Percentiles rank a stretch among this genome's conserved stretches.
These are phyloP conservation scores for Nymphicus hollandicus DNA, from an alignment of 2,113 vertebrate species.

Conservation along the genomic window DNA sequence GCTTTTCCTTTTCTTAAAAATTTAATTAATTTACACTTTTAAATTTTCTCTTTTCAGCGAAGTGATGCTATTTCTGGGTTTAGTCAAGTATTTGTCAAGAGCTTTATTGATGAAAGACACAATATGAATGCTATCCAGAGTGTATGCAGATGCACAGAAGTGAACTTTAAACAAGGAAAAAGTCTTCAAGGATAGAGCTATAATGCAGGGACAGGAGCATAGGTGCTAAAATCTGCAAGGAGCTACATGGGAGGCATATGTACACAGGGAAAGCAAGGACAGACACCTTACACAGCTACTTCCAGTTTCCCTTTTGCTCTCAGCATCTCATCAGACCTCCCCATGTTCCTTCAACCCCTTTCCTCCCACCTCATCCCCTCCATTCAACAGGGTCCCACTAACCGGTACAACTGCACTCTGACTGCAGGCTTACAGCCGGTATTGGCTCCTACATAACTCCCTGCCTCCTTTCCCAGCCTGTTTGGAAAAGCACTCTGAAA, in stretches of 20 bases:
- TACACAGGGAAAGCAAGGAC: background rate
- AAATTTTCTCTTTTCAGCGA: background rate
- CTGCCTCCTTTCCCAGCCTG: background rate
- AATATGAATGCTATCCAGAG: background rate
- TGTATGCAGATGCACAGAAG: background rate
- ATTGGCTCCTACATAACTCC: background rate
- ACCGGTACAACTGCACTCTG: background rate
- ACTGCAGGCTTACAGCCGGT: background rate
- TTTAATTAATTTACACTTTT: background rate
- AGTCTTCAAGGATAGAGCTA: background rate
- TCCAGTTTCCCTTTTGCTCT: background rate
- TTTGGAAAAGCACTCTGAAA: background rate
- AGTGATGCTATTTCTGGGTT: background rate
- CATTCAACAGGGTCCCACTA: background rate
- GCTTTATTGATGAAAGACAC: background rate
- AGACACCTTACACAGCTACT: background rate
- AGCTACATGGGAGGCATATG: background rate
- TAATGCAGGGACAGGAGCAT: background rate
- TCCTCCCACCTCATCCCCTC: background rate
- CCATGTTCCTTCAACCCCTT: background rate
- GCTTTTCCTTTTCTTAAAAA: background rate
- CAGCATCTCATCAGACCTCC: background rate
- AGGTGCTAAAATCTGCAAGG: background rate
- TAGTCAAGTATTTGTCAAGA: background rate
- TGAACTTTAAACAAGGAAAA: background rate